Conservation (phyloP, 2,888 invertebrate genomes). For the Agrochola macilenta region DNA sequence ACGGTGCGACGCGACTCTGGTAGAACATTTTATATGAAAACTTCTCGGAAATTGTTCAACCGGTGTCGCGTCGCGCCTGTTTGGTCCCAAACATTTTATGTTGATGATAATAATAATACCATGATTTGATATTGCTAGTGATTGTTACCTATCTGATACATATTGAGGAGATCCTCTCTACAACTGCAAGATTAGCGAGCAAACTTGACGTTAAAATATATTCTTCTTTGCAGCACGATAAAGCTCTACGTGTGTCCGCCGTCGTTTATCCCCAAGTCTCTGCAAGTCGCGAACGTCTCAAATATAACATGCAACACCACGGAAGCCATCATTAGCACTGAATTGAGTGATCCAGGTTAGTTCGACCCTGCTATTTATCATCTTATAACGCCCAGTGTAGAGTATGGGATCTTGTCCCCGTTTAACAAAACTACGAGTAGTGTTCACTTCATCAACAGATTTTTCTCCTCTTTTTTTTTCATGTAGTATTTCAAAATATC, state of each 20-base stretch:
- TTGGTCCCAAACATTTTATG: no score
- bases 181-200: neutral
- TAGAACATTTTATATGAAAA: no score
- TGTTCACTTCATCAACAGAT: neutral
- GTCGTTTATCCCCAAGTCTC: conserved; percentile 65
- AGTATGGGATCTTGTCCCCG: neutral
- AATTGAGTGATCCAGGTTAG: conserved; percentile 49
- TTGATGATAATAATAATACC: neutral
- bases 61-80: no score
- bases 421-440: neutral
- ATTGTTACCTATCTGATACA: neutral
- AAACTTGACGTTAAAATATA: neutral
- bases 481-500: neutral
- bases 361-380: neutral
- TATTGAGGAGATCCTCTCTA: no score
- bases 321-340: neutral
- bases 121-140: neutral
- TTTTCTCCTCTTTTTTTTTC: neutral
- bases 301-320: conserved; percentile 47
- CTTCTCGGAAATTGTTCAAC: no score
- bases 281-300: neutral
- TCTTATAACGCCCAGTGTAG: neutral
- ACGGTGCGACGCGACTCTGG: no score
- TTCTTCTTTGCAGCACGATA: conserved; percentile 78
- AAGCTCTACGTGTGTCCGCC: conserved; percentile 83